These are phyloP conservation scores for Mus minutoides DNA, from an alignment of 2,797 vertebrate genomes.

Conservation along the genomic window DNA sequence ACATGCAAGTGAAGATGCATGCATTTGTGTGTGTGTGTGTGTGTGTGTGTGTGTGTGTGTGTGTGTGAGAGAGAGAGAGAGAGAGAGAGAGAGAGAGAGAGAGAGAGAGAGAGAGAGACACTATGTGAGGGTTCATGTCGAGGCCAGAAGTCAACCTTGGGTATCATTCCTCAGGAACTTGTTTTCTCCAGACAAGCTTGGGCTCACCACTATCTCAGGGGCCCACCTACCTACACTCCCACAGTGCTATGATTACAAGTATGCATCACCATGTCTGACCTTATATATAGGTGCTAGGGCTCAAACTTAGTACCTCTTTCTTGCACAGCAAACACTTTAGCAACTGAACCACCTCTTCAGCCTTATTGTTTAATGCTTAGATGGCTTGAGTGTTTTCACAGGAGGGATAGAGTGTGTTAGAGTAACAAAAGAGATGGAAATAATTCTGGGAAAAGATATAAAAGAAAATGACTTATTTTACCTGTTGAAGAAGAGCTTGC, in stretches of 20 bases:
- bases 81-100: too few relatives aligned
- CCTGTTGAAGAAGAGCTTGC: background rate
- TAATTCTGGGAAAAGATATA: background rate
- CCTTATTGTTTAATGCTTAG: background rate
- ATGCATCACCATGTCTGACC: background rate
- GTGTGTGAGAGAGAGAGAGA: too few relatives aligned
- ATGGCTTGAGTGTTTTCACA: background rate
- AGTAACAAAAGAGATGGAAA: background rate
- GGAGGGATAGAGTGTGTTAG: background rate
- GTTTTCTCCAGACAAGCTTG: background rate
- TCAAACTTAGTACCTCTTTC: background rate
- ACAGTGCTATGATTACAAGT: background rate
- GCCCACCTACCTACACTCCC: background rate
- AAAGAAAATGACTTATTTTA: background rate
- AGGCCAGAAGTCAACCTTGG: background rate
- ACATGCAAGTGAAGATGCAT: background rate
- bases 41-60: background rate
- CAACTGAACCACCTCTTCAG: background rate
- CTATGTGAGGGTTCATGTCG: background rate
- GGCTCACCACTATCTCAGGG: background rate
- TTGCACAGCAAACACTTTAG: background rate
- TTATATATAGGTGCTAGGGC: background rate
- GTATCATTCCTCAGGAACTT: background rate
- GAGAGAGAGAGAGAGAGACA: too few relatives aligned
- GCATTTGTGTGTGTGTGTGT: background rate